phyloP scores from a whole-genome alignment of 2,888 invertebrate genomes.

The Drosophila nigricruria region DNA sequence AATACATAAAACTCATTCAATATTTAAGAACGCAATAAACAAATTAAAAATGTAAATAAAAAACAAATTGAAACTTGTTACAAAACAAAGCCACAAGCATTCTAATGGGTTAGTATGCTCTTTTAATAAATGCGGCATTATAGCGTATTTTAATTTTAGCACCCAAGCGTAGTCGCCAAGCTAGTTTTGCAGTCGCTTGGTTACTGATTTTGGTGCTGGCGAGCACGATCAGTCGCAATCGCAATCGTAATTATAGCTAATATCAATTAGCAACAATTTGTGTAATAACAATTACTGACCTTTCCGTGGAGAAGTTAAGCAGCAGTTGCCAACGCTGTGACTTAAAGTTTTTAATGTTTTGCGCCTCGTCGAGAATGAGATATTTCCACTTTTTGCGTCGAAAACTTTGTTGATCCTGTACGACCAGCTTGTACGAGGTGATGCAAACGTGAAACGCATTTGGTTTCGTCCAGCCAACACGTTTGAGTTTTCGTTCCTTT shows the following conservation, averaged over 20 bases:
- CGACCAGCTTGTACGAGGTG: conserved; percentile 98
- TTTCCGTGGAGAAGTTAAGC: conserved; percentile 96
- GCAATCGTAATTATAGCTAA: background rate
- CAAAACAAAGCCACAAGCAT: conserved; percentile 80
- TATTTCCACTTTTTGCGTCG: conserved; percentile 99
- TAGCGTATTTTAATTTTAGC: conserved; percentile 75
- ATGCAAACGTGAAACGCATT: conserved; percentile 99
- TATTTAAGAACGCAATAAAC: background rate
- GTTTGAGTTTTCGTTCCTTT: conserved; percentile 96
- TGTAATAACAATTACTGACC: conserved; percentile 86
- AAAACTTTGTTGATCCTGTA: conserved; percentile 99
- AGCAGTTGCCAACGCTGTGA: conserved; percentile 99
- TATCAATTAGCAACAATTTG: conserved; percentile 3
- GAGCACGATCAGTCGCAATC: background rate
- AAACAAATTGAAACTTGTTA: conserved; percentile 38
- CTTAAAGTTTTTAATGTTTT: conserved; percentile 99
- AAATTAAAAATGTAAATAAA: background rate
- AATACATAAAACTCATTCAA: background rate
- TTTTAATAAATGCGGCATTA: conserved; percentile 63
- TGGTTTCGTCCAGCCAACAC: conserved; percentile 98
- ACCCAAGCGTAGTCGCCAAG: conserved; percentile 84
- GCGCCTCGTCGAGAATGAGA: conserved; percentile 98
- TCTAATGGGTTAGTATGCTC: conserved; percentile 64
- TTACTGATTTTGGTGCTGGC: conserved; percentile 80
- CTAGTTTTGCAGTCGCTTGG: conserved; percentile 79